Percentiles rank a stretch among this genome's conserved stretches.
Conservation (phyloP, 1,140 invertebrate genomes). For the Drosophila mojavensis region DNA sequence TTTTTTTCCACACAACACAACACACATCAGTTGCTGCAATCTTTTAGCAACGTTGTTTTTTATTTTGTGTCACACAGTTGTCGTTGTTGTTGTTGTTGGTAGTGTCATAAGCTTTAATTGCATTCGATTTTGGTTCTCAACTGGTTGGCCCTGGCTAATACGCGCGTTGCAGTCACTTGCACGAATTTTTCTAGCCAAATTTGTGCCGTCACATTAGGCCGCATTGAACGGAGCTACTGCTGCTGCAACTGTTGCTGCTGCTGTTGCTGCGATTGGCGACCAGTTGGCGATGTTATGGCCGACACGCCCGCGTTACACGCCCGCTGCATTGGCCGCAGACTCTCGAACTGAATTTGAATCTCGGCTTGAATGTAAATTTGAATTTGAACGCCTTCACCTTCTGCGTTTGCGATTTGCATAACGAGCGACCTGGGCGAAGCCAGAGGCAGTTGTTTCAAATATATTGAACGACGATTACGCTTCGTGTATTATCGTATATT, state of each 20-base stretch:
- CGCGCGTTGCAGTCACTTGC: conserved; percentile 46
- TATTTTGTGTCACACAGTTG: conserved; percentile 29
- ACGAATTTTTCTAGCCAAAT: conserved; percentile 59
- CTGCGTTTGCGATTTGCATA: conserved; percentile 42
- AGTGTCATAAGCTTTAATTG: conserved; percentile 67
- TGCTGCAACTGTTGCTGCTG: conserved; percentile 19
- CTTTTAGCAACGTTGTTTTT: conserved; percentile 22
- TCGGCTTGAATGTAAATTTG: conserved; percentile 15
- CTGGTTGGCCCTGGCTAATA: conserved; percentile 73
- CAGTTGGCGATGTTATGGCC: conserved; percentile 27
- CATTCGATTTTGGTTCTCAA: conserved; percentile 71
- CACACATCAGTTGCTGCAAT: conserved; percentile 52
- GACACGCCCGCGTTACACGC: conserved; percentile 41
- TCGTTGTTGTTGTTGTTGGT: conserved; percentile 21
- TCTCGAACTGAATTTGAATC: conserved; percentile 20
- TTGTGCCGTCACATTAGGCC: conserved; percentile 57
- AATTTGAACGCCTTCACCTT: conserved; percentile 38
- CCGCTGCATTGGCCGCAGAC: conserved; percentile 20
- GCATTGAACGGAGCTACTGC: conserved; percentile 26
- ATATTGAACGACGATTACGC: conserved; percentile 20
- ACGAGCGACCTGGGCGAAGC: conserved; percentile 31
- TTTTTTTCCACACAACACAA: conserved; percentile 68
- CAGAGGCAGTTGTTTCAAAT: conserved; percentile 1
- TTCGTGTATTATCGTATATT: conserved; percentile 37
- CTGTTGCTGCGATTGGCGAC: conserved; percentile 22